phyloP scores from a whole-genome alignment of 2,888 invertebrate species.

The Pedicia rivosa region DNA sequence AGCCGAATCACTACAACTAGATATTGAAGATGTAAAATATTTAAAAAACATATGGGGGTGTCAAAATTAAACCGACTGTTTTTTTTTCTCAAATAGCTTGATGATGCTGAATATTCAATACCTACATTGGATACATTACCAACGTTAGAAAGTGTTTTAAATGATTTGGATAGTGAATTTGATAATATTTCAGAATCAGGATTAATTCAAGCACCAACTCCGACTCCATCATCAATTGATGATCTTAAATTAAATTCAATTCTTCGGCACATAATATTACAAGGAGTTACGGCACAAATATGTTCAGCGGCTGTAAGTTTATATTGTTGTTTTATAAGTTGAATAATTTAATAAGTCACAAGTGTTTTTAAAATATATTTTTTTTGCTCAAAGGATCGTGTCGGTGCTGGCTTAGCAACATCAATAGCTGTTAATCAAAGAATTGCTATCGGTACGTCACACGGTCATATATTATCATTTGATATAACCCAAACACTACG shows the following conservation, averaged over 20 bases:
- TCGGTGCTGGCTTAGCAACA: conserved; percentile 78
- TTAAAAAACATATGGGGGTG: background rate
- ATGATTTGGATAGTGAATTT: conserved; percentile 52
- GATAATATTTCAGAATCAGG: conserved; percentile 34
- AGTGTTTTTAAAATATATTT: conserved; percentile 3
- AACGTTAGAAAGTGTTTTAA: conserved; percentile 65
- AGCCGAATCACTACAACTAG: conserved; percentile 39
- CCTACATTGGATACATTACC: conserved; percentile 59
- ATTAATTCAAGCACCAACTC: conserved; percentile 26
- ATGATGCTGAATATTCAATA: conserved; percentile 67
- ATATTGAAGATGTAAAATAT: conserved; percentile 46
- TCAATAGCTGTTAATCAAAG: conserved; percentile 64
- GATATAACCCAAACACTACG: conserved; percentile 73
- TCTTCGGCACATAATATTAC: conserved; percentile 61
- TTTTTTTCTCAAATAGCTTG: conserved; percentile 36
- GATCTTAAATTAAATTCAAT: conserved; percentile 40
- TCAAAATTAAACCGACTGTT: conserved; percentile 1
- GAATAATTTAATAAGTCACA: conserved; percentile 4
- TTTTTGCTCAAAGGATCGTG: conserved; percentile 49
- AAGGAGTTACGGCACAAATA: conserved; percentile 80
- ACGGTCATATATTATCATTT: conserved; percentile 78
- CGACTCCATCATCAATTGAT: conserved; percentile 28
- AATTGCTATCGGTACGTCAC: conserved; percentile 86
- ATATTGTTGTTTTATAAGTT: conserved; percentile 4
- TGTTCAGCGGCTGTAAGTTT: conserved; percentile 62